A percentile compares a stretch with the other conserved stretches of the same genome.
Conservation (phyloP, 2,113 vertebrate species). For the Colius striatus region DNA sequence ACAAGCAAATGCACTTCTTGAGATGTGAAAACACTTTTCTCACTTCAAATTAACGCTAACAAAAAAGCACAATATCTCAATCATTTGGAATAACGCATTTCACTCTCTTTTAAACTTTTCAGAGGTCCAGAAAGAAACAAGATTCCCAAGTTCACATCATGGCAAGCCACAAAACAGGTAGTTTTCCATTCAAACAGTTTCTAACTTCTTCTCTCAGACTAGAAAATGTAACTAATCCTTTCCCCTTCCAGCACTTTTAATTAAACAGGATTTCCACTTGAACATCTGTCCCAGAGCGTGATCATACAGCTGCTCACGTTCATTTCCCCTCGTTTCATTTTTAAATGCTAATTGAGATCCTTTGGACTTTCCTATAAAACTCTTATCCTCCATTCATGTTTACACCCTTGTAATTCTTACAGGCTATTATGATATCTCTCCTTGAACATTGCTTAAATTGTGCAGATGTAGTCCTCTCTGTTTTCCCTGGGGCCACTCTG, state of each 20-base stretch:
- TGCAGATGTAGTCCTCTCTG: neutral
- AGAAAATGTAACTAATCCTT: neutral
- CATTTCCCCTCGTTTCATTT: slow-evolving; percentile 32
- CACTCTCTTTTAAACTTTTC: neutral
- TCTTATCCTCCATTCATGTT: neutral
- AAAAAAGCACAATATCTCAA: neutral
- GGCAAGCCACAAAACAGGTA: neutral
- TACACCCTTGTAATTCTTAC: neutral
- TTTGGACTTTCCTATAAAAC: neutral
- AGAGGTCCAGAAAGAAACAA: neutral
- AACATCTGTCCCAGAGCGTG: neutral
- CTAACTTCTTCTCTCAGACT: neutral
- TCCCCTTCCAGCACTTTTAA: slow-evolving; percentile 4
- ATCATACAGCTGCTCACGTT: neutral
- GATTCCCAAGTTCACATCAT: neutral
- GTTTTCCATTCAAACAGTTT: neutral
- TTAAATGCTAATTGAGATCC: neutral
- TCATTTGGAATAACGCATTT: neutral
- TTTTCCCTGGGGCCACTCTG: neutral
- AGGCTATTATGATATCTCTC: neutral
- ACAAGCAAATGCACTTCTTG: neutral
- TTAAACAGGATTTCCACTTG: slow-evolving; percentile 21
- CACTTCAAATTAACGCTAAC: neutral
- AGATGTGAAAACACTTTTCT: neutral
- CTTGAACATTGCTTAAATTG: neutral